Evolutionary conservation across 2,797 vertebrate species (phyloP), one percentile per base, ranked within the genome.

Genomic region (Eupleurogrammus muticus): DNA sequence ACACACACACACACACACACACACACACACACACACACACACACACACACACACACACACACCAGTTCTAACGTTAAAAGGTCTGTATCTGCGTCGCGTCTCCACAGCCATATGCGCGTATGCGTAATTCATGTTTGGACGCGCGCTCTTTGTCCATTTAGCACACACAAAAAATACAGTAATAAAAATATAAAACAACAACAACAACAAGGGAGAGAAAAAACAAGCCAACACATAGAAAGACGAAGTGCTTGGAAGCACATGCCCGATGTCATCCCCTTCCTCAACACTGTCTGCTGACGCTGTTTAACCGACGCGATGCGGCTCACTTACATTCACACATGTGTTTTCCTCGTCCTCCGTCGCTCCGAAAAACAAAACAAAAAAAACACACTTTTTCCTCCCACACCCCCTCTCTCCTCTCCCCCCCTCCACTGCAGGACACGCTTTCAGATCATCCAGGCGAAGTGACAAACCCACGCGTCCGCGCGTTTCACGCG

Each of bases 291-390:
- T 70, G 3, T 24, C 52, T n/a, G 28, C 5, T 3, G 23, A 34
- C 1, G 28, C 14, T 7, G 4, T 16, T 24, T 42, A 23, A 24
- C 21, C 5, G 38, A 16, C n/a, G 42, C 44, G 40, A 10, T 5
- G 54, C 71, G 7, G 85, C 69, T 74, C 82, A 78, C 24, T 2
- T 59, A 42, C 16, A 42, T 42, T 54, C 32, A 53, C 42, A 60
- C 79, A 77, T 5, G 42, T 5, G 32, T 55, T 34, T n/a, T 83
- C 11, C 19, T 24, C 66, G 38, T 19, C 36, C 69, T 44, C 40
- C 82, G 62, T 54, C 28, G 56, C 66, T 65, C 70, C 65, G 17
- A 11, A 42, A 38, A 28, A 28, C 3, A 28, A 3, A 28, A 28
- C 28, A 28, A 28, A n/a, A n/a, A n/a, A n/a, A n/a, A n/a, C n/a